phyloP scores from a whole-genome alignment of 2,113 vertebrate genomes.

The Cryptomyrus ogoouensis region DNA sequence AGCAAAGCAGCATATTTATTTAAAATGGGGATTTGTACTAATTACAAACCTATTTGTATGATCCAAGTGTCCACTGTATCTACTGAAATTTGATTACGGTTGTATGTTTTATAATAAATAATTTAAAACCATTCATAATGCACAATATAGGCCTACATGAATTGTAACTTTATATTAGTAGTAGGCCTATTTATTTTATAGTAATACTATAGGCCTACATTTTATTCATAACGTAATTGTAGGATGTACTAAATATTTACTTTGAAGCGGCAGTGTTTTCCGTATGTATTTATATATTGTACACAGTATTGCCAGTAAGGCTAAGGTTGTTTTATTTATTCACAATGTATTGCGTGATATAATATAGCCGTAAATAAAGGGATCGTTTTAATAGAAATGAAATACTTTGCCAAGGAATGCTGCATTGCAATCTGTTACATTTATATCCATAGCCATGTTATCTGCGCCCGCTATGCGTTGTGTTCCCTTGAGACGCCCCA shows the following conservation, averaged over 20 bases:
- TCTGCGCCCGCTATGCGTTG: slow-evolving; percentile 19
- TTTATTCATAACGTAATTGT: background rate
- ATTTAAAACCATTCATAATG: background rate
- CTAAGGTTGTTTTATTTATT: background rate
- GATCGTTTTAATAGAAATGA: slow-evolving; percentile 51
- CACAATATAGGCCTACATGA: background rate
- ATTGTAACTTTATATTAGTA: background rate
- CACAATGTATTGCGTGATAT: slow-evolving; percentile 33
- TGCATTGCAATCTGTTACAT: slow-evolving; percentile 57
- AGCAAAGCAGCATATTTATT: background rate
- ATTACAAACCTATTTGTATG: background rate
- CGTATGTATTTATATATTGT: background rate
- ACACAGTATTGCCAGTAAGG: background rate
- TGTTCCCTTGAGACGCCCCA: slow-evolving; percentile 23
- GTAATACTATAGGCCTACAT: background rate
- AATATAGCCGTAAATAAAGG: slow-evolving; percentile 35
- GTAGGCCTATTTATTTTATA: background rate
- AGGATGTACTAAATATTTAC: background rate
- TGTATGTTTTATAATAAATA: background rate
- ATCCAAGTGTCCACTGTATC: background rate
- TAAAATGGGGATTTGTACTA: background rate
- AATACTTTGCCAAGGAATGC: slow-evolving; percentile 56
- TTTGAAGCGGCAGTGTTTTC: background rate
- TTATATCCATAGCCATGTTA: slow-evolving; percentile 30
- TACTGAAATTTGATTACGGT: background rate